Evolutionary conservation across 2,888 invertebrate genomes (phyloP).

Genomic region (Blastobasis adustella): DNA sequence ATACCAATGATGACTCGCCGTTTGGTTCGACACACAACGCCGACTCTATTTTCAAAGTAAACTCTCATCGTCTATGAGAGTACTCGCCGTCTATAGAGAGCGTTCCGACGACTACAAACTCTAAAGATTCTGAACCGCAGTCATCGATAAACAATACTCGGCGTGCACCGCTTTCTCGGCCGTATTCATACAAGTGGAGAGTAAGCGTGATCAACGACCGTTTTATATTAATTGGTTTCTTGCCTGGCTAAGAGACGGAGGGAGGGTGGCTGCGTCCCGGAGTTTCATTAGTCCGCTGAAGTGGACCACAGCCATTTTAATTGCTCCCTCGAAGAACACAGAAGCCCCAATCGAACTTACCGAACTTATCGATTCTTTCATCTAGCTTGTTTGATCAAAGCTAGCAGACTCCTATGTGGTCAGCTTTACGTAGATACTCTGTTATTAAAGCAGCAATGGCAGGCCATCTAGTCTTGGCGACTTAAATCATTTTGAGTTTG

Average conservation of each 20-base stretch:
- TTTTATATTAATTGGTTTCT: constrained; percentile 53
- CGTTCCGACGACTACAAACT: background rate
- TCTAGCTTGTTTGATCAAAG: too few relatives aligned
- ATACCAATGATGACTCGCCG: constrained; percentile 5
- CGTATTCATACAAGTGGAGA: constrained; percentile 28
- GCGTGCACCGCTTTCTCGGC: constrained; percentile 26
- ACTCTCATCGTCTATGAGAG: background rate
- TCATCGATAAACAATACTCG: constrained; percentile 32
- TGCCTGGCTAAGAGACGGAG: constrained; percentile 35
- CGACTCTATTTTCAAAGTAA: background rate
- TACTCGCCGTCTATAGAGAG: too few relatives aligned
- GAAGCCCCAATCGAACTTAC: too few relatives aligned
- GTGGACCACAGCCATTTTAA: constrained; percentile 51
- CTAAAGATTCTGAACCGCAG: background rate
- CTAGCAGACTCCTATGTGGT: too few relatives aligned
- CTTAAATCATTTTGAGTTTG: too few relatives aligned
- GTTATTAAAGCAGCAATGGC: too few relatives aligned
- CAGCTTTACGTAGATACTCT: too few relatives aligned
- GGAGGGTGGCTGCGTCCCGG: constrained; percentile 27
- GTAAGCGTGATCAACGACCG: constrained; percentile 29
- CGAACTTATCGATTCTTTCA: too few relatives aligned
- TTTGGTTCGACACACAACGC: background rate
- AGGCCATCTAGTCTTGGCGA: too few relatives aligned
- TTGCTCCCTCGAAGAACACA: constrained; percentile 26
- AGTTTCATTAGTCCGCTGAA: constrained; percentile 51